Conservation (phyloP, 2,113 vertebrate genomes). For the Microtus ochrogaster region DNA sequence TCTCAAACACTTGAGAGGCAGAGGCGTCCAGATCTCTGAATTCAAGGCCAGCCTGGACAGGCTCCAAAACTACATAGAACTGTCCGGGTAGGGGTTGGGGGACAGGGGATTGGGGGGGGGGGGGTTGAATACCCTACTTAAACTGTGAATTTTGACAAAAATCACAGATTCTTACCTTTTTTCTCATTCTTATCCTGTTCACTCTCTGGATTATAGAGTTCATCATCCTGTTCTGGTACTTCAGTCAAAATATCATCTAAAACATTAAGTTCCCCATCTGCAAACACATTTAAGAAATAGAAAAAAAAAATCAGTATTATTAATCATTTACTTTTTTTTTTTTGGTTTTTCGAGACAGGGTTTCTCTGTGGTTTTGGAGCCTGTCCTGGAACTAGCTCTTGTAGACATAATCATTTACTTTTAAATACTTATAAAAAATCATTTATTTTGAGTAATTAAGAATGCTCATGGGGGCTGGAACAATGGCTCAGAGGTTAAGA, state of each 20-base stretch:
- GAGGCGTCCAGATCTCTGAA: background rate
- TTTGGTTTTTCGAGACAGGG: too few relatives aligned
- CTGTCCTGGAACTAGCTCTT: too few relatives aligned
- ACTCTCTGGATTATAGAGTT: conserved; percentile 97
- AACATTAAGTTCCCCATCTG: conserved; percentile 97
- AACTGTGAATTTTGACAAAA: conserved; percentile 33
- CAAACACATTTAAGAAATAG: conserved; percentile 70
- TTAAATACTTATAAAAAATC: background rate
- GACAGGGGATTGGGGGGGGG: too few relatives aligned
- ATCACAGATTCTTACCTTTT: conserved; percentile 90
- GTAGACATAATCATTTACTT: background rate
- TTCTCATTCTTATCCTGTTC: conserved; percentile 96
- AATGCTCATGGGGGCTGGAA: background rate
- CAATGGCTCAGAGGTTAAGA: too few relatives aligned
- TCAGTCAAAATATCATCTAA: conserved; percentile 98
- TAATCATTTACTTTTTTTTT: background rate
- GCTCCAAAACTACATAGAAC: background rate
- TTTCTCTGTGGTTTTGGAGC: too few relatives aligned
- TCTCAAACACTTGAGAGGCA: background rate
- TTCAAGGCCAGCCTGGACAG: background rate
- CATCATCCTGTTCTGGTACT: conserved; percentile 98
- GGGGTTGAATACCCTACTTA: background rate
- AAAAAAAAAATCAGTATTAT: conserved; percentile 21
- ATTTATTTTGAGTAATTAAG: conserved; percentile 9
- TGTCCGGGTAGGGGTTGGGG: too few relatives aligned